phyloP scores from a whole-genome alignment of 2,113 vertebrate genomes.

The Pelvicachromis taeniatus region DNA sequence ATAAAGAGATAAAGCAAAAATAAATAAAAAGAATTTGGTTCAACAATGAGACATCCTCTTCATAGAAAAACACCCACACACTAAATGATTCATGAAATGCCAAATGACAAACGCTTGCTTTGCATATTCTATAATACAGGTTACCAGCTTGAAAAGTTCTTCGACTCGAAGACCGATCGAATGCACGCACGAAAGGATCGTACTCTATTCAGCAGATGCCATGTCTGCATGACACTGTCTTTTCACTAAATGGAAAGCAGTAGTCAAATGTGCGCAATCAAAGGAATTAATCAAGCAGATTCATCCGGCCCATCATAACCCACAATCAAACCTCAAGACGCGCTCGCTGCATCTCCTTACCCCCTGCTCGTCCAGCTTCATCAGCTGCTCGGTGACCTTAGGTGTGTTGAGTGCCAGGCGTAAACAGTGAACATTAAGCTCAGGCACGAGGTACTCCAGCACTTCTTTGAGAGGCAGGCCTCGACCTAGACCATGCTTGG shows the following conservation, averaged over 20 bases:
- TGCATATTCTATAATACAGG: background rate
- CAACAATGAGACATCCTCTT: background rate
- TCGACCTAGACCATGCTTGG: constrained; percentile 91
- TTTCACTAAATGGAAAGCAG: background rate
- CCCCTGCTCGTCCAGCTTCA: constrained; percentile 98
- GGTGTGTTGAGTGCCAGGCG: constrained; percentile 96
- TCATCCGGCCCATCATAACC: background rate
- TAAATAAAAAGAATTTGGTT: background rate
- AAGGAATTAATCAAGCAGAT: background rate
- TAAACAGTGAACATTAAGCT: constrained; percentile 92
- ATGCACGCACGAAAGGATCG: background rate
- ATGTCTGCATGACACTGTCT: background rate
- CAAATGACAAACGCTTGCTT: background rate
- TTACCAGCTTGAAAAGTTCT: background rate
- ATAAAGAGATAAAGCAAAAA: background rate
- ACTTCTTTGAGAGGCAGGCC: constrained; percentile 97
- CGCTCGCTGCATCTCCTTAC: constrained; percentile 67
- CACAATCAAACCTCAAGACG: background rate
- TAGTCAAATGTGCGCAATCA: background rate
- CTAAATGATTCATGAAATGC: background rate
- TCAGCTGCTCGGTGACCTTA: constrained; percentile 96
- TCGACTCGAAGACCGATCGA: background rate
- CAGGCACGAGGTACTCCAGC: constrained; percentile 90
- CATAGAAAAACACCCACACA: background rate
- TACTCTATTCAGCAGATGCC: background rate